A percentile compares a stretch with the other conserved stretches of the same genome.
These are phyloP conservation scores for Ferdinandea cuprea DNA, from an alignment of 2,888 invertebrate genomes.

Conservation along the genomic window DNA sequence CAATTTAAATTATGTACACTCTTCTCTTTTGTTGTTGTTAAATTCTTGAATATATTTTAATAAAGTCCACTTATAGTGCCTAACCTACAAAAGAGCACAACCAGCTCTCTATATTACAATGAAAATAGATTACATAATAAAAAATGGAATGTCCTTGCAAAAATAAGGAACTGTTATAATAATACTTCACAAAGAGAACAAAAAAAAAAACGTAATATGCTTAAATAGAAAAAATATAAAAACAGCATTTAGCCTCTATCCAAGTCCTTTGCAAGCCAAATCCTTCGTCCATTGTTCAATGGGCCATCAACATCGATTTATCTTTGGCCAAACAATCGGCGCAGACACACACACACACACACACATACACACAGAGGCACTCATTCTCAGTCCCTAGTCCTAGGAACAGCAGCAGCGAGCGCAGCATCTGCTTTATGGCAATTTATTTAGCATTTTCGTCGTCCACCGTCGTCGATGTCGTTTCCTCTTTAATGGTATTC, in stretches of 20 bases:
- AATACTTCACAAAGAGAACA: slow-evolving; percentile 29
- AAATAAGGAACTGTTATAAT: slow-evolving; percentile 56
- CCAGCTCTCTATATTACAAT: slow-evolving; percentile 32
- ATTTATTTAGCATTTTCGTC: slow-evolving; percentile 44
- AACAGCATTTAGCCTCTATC: slow-evolving; percentile 52
- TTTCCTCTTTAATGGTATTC: slow-evolving; percentile 83
- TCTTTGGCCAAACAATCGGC: slow-evolving; percentile 41
- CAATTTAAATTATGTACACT: not conserved
- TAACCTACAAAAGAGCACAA: slow-evolving; percentile 50
- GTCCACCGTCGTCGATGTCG: slow-evolving; percentile 77
- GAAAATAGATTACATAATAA: slow-evolving; percentile 51
- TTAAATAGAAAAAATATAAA: slow-evolving; percentile 25
- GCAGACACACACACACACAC: slow-evolving; percentile 29
- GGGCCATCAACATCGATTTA: slow-evolving; percentile 73
- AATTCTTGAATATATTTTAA: slow-evolving; percentile 53
- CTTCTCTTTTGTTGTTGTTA: not conserved
- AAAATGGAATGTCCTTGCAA: slow-evolving; percentile 52
- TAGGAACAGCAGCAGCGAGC: slow-evolving; percentile 15
- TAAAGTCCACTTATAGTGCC: slow-evolving; percentile 36
- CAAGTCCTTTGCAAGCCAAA: slow-evolving; percentile 64
- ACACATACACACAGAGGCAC: slow-evolving; percentile 26
- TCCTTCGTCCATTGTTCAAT: slow-evolving; percentile 71
- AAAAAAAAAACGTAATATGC: slow-evolving; percentile 21
- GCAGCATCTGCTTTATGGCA: slow-evolving; percentile 36
- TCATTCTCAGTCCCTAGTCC: not conserved